phyloP scores from a whole-genome alignment of 2,113 vertebrate genomes.

The Apteryx owenii region DNA sequence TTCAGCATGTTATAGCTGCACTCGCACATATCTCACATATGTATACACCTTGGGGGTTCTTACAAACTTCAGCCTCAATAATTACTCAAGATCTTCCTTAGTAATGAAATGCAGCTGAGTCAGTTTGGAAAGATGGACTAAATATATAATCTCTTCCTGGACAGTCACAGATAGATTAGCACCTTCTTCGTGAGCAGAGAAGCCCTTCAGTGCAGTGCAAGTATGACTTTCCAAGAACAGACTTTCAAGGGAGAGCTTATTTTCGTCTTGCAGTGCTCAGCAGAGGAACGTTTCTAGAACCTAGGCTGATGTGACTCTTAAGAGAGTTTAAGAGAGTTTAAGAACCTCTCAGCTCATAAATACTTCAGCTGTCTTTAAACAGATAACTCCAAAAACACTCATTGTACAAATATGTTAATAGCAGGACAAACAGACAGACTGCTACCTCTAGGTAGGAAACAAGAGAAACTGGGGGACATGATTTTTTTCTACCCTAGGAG shows the following conservation, averaged over 20 bases:
- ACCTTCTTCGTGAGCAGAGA: not conserved
- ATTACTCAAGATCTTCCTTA: not conserved
- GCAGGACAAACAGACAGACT: not conserved
- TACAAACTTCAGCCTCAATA: not conserved
- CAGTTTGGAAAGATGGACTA: not conserved
- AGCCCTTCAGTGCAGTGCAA: not conserved
- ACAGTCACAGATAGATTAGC: not conserved
- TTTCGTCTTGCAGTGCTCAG: too few relatives aligned
- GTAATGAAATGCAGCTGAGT: not conserved
- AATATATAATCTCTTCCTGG: not conserved
- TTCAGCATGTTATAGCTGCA: not conserved
- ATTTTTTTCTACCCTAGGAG: not conserved
- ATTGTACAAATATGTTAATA: not conserved
- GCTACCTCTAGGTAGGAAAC: not conserved
- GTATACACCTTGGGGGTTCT: not conserved
- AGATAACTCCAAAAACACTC: not conserved
- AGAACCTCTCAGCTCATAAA: conserved; percentile 5
- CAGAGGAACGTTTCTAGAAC: too few relatives aligned
- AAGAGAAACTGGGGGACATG: not conserved
- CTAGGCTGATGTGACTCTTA: too few relatives aligned
- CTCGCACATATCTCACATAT: not conserved
- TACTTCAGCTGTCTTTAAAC: not conserved
- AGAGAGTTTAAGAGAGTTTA: not conserved
- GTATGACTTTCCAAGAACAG: not conserved
- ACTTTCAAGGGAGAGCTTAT: not conserved